phyloP scores from a whole-genome alignment of 2,888 invertebrate genomes.

The Sympetrum striolatum region DNA sequence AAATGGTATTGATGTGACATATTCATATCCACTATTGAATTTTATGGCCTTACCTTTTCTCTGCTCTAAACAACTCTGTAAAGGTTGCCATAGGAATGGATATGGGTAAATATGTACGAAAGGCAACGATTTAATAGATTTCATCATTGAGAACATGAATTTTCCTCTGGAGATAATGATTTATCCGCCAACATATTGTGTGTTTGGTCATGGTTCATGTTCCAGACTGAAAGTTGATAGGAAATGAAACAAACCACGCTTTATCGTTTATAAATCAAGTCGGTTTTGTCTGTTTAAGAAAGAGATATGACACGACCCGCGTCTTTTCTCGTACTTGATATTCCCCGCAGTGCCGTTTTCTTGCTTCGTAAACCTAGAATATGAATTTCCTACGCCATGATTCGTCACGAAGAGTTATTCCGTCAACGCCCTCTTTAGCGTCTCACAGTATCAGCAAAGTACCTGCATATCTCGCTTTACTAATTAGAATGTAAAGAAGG shows the following conservation, averaged over 20 bases:
- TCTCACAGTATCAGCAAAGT: not conserved
- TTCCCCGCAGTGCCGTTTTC: not conserved
- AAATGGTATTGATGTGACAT: not conserved
- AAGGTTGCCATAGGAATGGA: not conserved
- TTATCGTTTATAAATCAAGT: conserved; percentile 14
- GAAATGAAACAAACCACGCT: conserved; percentile 2
- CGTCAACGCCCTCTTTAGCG: not conserved
- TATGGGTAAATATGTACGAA: not conserved
- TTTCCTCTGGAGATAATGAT: not conserved
- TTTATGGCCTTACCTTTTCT: too few relatives aligned
- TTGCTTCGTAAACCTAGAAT: not conserved
- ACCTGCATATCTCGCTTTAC: too few relatives aligned
- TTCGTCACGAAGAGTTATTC: not conserved
- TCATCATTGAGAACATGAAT: conserved; percentile 1
- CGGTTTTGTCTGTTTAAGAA: not conserved
- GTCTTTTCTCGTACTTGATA: not conserved
- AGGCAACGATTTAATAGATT: not conserved
- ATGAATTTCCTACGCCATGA: not conserved
- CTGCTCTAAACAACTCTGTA: not conserved
- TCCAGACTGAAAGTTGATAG: conserved; percentile 2
- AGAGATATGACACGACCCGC: not conserved
- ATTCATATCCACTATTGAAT: not conserved
- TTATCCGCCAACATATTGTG: not conserved
- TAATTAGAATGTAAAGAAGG: too few relatives aligned
- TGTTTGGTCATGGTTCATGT: conserved; percentile 16